Percentiles rank a stretch among this genome's conserved stretches.
These are phyloP conservation scores for Mus minutoides DNA, from an alignment of 2,797 vertebrate genomes.

Conservation along the genomic window DNA sequence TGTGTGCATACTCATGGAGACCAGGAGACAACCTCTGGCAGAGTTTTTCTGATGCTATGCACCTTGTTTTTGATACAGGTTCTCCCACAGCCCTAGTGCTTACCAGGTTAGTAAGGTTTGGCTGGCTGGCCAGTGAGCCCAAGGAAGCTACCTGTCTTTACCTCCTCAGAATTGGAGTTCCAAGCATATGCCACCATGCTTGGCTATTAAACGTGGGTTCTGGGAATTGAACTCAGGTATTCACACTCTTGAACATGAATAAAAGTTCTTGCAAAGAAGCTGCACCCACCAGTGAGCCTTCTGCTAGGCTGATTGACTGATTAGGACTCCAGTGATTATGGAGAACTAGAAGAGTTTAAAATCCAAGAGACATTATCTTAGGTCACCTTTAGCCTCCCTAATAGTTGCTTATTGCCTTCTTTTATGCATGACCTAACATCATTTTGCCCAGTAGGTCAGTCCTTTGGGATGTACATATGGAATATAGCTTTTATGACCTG, in stretches of 20 bases:
- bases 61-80: neutral
- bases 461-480: neutral
- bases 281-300: neutral
- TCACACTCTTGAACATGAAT: neutral
- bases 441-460: neutral
- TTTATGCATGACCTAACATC: neutral
- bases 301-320: neutral
- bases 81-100: neutral
- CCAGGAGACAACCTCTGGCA: neutral
- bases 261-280: neutral
- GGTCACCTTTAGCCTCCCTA: neutral
- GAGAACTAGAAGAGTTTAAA: neutral
- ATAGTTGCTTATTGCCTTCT: neutral
- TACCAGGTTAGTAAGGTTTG: neutral
- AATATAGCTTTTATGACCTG: neutral
- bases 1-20: neutral
- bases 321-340: neutral
- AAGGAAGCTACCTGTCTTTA: neutral
- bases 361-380: neutral
- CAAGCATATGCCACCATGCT: neutral
- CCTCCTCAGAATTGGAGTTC: neutral
- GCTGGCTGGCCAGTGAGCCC: neutral
- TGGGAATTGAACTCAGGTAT: neutral
- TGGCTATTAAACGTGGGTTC: neutral
- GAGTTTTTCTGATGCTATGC: no score